Evolutionary conservation across 2,797 vertebrate genomes (phyloP), one percentile per base, ranked within the genome.

Genomic region (Podarcis siculus): DNA sequence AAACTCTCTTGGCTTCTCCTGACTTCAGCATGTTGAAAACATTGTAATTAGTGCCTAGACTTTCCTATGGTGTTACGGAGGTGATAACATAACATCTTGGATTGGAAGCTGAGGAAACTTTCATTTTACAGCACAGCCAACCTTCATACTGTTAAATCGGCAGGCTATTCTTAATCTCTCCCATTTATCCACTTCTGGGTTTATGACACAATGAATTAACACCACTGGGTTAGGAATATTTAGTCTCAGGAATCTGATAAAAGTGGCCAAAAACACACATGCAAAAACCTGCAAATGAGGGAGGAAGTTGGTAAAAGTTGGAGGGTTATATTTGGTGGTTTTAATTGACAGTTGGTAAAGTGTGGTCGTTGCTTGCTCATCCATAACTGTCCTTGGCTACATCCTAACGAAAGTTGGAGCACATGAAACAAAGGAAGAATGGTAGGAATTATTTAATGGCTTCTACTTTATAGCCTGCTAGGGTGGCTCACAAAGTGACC

Each of bases 101-200:
- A 90, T 17, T 88, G 80, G 85, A 83, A 86, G 8, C 61, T 93
- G 83, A 23, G 75, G 77, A 49, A 91, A 93, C 93, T 89, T 27
- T 91, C 12, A 23, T 92, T 90, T 90, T 87, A 83, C 64, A 12
- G 88, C 87, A 39, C 32, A 37, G 19, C 91, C 82, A 82, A 42
- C 71, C n/a, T 61, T 67, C 83, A 88, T 87, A 83, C 80, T 64
- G 9, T 91, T 94, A 91, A 17, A 79, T 89, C 61, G 82, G 61
- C 27, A 25, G 87, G 45, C n/a, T 35, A 19, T 73, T 73, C 21
- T 17, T 89, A 39, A 23, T 89, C 71, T 91, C n/a, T 92, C 76
- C 81, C 37, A 5, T 88, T 91, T 92, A 86, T 92, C 86, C 32
- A 91, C 89, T 89, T 86, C 90, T n/a, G 89, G 67, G 42, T 90